phyloP scores from a whole-genome alignment of 2,797 vertebrate genomes.

The Eurystomus glaucurus region DNA sequence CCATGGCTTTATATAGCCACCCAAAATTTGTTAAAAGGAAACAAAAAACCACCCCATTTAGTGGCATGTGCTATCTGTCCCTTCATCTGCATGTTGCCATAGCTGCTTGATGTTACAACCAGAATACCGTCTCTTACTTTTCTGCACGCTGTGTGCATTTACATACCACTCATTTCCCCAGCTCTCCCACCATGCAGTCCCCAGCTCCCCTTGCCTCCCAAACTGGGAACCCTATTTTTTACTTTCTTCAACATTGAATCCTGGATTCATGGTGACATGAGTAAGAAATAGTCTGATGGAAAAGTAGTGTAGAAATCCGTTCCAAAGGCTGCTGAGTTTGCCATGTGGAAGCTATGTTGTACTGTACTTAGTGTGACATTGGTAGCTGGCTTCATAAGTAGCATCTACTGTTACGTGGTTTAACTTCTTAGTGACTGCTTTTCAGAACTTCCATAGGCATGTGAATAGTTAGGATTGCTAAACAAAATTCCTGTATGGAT shows the following conservation, averaged over 20 bases:
- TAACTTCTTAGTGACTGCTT: background rate
- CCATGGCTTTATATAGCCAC: background rate
- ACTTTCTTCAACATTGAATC: background rate
- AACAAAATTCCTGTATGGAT: background rate
- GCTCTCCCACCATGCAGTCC: background rate
- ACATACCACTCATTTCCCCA: background rate
- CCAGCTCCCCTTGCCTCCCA: background rate
- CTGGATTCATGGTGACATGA: background rate
- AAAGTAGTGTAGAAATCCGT: background rate
- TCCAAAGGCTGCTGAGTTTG: background rate
- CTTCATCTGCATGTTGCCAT: background rate
- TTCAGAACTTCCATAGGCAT: background rate
- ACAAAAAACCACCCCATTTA: background rate
- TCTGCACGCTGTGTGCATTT: fast-evolving
- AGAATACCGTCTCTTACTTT: background rate
- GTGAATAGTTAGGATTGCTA: background rate
- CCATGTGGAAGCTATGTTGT: background rate
- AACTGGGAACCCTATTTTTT: background rate
- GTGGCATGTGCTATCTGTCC: background rate
- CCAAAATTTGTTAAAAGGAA: background rate
- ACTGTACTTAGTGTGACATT: background rate
- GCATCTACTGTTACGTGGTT: background rate
- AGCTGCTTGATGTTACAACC: background rate
- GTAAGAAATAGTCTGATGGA: background rate
- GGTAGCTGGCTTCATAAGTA: background rate